phyloP scores from a whole-genome alignment of 37 sponge, comb jelly and placozoan genomes.

The Chondrilla cf. caribensis region DNA sequence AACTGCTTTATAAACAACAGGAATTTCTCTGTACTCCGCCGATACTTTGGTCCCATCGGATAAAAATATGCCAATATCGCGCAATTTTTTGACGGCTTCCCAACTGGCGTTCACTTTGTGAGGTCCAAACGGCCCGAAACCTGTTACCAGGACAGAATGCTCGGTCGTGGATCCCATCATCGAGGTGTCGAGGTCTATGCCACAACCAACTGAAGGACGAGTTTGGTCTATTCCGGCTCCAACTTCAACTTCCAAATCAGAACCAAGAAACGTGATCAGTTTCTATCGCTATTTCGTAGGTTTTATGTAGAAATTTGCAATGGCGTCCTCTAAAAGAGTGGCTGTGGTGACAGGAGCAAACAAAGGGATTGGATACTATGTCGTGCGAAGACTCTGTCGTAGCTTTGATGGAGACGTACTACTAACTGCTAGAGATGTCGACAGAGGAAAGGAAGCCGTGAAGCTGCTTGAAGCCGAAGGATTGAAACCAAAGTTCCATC shows the following conservation, averaged over 20 bases:
- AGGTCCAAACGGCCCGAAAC: constrained; percentile 61
- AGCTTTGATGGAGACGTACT: constrained; percentile 81
- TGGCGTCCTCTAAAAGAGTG: constrained; percentile 25
- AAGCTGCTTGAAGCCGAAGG: constrained; percentile 60
- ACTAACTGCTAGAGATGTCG: constrained; percentile 69
- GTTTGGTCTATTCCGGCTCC: too few relatives aligned
- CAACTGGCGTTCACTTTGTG: constrained; percentile 73
- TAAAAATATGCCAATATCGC: neutral
- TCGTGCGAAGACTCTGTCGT: constrained; percentile 79
- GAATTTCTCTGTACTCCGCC: constrained; percentile 45
- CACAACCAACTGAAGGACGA: too few relatives aligned
- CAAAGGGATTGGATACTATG: constrained; percentile 88
- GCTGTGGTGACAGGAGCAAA: constrained; percentile 90
- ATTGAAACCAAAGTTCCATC: constrained; percentile 67
- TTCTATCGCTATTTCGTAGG: too few relatives aligned
- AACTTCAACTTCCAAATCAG: too few relatives aligned
- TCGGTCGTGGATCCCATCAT: neutral
- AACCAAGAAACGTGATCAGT: too few relatives aligned
- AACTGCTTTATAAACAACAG: constrained; percentile 50
- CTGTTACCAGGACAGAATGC: constrained; percentile 50
- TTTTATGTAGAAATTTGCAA: too few relatives aligned
- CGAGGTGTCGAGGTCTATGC: too few relatives aligned
- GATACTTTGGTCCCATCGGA: neutral
- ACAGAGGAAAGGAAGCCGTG: constrained; percentile 64
- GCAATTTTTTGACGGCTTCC: constrained; percentile 57